phyloP scores from a whole-genome alignment of 2,888 invertebrate genomes.

The Torymus texanus region DNA sequence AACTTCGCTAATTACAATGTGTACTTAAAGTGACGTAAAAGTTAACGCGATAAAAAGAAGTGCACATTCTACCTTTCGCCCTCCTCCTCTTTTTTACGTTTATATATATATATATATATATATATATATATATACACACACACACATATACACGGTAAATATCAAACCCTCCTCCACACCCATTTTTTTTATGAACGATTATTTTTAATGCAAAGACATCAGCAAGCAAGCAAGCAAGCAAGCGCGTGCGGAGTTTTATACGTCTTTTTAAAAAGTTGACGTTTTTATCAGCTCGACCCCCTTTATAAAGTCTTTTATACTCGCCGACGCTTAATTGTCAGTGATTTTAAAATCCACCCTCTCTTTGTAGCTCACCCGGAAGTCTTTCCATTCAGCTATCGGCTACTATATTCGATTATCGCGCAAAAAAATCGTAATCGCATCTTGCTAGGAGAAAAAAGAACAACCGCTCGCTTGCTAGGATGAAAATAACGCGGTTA shows the following conservation, averaged over 20 bases:
- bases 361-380: too few species aligned
- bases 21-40: slow-evolving; percentile 14
- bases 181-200: slow-evolving; percentile 21
- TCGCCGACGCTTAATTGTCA: not conserved
- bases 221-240: not conserved
- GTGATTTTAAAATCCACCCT: not conserved
- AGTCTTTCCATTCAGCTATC: too few species aligned
- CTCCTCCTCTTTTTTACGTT: not conserved
- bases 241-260: not conserved
- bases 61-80: not conserved
- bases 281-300: not conserved
- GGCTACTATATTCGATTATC: too few species aligned
- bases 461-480: too few species aligned
- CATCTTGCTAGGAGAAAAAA: too few species aligned
- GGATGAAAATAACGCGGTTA: too few species aligned
- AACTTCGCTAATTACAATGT: slow-evolving; percentile 24
- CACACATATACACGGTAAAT: not conserved
- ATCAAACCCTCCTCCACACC: not conserved
- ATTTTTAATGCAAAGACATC: slow-evolving; percentile 20
- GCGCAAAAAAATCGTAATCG: too few species aligned
- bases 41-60: slow-evolving; percentile 1
- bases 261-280: slow-evolving; percentile 12
- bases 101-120: slow-evolving; percentile 6
- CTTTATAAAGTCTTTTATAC: too few species aligned
- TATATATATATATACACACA: too few species aligned